Evolutionary conservation across 1,140 invertebrate species (phyloP), one percentile per base, ranked within the genome.

Genomic region (Druon quercuslanigerum): DNA sequence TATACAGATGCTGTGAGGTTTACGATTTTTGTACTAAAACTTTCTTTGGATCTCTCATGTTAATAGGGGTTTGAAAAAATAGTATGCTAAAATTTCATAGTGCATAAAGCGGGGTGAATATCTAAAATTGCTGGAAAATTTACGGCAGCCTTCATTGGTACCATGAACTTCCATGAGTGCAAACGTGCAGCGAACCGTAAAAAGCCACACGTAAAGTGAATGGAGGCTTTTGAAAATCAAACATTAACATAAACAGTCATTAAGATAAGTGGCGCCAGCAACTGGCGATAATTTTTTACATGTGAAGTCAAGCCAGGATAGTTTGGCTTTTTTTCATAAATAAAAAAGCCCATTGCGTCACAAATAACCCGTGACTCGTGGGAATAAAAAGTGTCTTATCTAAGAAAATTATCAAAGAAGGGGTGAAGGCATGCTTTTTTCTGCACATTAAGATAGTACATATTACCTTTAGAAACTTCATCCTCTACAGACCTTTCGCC

Each of bases 401-500:
- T 66, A 40, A 66, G 60, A 66, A 66, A 66, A 66, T n/a, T 66
- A 66, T 66, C 60, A 66, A 40, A 66, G 60, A 16, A 66, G 60
- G 60, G 60, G 60, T 66, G 14, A 66, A 66, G 25, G 20, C 33
- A 66, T 66, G 57, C 25, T 56, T 66, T 66, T 66, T 60, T 40
- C 14, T 66, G 33, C 60, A 66, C 60, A 66, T 66, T 66, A 66
- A 66, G 60, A 66, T 66, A 66, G 25, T n/a, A 40, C 60, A 66
- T 25, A 40, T 66, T 66, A 66, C 60, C 60, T 66, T 66, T 40
- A 66, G 60, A 66, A 66, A 66, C 60, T 66, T 66, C 60, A 66
- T 33, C 13, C 60, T 66, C 60, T 66, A 33, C 25, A 66, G 60
- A 66, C 60, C 60, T 66, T 66, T 66, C 25, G 33, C 60, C 60